Percentiles rank a stretch among this genome's conserved stretches.
Evolutionary conservation across 2,888 invertebrate species (phyloP).

Genomic region (Euzetes globulus): DNA sequence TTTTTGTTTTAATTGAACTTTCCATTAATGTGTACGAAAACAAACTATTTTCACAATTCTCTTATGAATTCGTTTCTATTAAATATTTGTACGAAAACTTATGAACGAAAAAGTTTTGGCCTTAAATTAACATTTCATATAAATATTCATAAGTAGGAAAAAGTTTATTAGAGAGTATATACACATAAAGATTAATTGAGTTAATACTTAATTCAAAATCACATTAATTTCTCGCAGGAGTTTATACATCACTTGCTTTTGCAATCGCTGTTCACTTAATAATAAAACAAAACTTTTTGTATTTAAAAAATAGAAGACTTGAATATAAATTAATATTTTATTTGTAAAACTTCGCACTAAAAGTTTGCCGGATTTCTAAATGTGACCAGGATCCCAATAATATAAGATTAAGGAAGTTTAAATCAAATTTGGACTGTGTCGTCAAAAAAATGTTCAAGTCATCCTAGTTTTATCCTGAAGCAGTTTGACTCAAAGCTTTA

Average conservation of each 20-base stretch:
- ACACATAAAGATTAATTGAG: constrained; percentile 3
- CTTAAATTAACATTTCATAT: not conserved
- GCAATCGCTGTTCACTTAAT: not conserved
- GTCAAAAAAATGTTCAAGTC: too few relatives aligned
- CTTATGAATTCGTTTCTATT: not conserved
- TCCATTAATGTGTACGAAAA: not conserved
- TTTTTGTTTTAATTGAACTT: constrained; percentile 3
- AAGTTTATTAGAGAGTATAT: constrained; percentile 8
- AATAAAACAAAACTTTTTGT: not conserved
- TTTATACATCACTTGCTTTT: not conserved
- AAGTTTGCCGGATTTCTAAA: too few relatives aligned
- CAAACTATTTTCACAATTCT: not conserved
- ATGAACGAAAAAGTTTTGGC: not conserved
- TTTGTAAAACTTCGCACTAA: too few relatives aligned
- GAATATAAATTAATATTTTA: too few relatives aligned
- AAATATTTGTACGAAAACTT: not conserved
- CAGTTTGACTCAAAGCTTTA: too few relatives aligned
- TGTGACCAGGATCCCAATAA: too few relatives aligned
- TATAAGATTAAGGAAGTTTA: too few relatives aligned
- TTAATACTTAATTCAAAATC: constrained; percentile 1
- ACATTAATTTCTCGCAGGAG: not conserved
- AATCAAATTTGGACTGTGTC: too few relatives aligned
- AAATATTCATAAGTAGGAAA: not conserved
- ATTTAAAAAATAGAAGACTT: not conserved
- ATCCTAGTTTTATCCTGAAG: too few relatives aligned